Evolutionary conservation across 1,140 invertebrate genomes (phyloP), one percentile per base, ranked within the genome.

Genomic region (Drosophila kanapiae): DNA sequence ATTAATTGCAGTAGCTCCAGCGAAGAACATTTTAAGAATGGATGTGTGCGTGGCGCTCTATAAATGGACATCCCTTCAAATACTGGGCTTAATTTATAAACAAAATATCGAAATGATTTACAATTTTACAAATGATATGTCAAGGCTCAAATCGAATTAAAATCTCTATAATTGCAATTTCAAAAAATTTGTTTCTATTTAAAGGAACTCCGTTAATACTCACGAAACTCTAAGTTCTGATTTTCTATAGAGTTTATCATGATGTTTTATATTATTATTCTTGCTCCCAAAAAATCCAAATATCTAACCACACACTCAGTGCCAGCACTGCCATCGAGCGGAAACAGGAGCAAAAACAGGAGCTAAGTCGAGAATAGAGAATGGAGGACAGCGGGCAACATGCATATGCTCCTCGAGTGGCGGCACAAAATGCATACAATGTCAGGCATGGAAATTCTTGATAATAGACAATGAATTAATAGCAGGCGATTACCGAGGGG

Each of bases 381-480:
- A 37, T 18, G 18, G 51, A 57, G 67, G 47, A 10, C 57, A 62
- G 75, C 72, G 53, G 72, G 83, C 75, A 74, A 72, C 83, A 87
- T 81, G 68, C 83, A 87, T 78, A 67, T 75, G 67, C 53, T 67
- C 59, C 76, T 74, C 64, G 70, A 77, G 84, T 74, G 79, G 60
- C 74, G 75, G 67, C 70, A 79, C 85, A 84, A 90, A 90, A 90
- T 90, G 81, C 85, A 90, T 90, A 90, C 85, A 90, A 91, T 90
- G 81, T 90, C 78, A 71, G 78, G 78, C 85, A 90, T 85, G 85
- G 81, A 64, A 84, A 75, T 76, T 80, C 75, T 61, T 61, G 78
- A 90, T 90, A 91, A 91, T 90, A 75, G 85, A 90, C 85, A 85
- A 91, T 90, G 85, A 90, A 90, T 90, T 90, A 90, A 90, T 91